Conservation (phyloP, 2,888 invertebrate genomes). For the Mythimna lalbum region DNA sequence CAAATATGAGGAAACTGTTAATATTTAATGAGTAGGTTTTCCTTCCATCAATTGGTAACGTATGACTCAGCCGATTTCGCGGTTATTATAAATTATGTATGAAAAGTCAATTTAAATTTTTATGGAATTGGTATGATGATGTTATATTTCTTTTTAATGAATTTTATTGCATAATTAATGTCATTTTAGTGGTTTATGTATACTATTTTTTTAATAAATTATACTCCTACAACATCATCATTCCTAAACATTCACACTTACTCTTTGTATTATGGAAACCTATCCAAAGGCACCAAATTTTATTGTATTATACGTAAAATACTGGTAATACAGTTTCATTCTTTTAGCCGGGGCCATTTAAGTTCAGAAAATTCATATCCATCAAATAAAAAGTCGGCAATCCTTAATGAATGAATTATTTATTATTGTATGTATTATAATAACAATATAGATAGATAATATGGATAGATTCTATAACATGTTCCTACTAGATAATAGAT, state of each 20-base stretch:
- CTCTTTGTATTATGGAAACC: no score
- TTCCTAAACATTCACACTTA: neutral
- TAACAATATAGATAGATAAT: no score
- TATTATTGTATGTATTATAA: no score
- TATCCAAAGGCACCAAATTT: no score
- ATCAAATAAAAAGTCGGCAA: no score
- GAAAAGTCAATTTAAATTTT: conserved; percentile 28
- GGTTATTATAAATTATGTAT: conserved; percentile 9
- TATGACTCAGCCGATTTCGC: conserved; percentile 18
- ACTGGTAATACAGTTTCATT: no score
- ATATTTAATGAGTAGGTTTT: conserved; percentile 13
- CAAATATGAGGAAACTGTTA: conserved; percentile 40
- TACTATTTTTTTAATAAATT: neutral
- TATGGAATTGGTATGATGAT: conserved; percentile 7
- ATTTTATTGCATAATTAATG: conserved; percentile 7
- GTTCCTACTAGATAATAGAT: no score
- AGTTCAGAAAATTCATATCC: no score
- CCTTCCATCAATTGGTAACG: conserved; percentile 12
- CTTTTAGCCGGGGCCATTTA: no score
- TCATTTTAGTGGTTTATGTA: neutral
- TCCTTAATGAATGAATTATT: no score
- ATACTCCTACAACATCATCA: neutral
- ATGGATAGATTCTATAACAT: no score
- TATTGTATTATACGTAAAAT: no score
- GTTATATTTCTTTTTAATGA: neutral